Conservation (phyloP, 53 echinoderm and acorn worm species). For the Patiria pectinifera region DNA sequence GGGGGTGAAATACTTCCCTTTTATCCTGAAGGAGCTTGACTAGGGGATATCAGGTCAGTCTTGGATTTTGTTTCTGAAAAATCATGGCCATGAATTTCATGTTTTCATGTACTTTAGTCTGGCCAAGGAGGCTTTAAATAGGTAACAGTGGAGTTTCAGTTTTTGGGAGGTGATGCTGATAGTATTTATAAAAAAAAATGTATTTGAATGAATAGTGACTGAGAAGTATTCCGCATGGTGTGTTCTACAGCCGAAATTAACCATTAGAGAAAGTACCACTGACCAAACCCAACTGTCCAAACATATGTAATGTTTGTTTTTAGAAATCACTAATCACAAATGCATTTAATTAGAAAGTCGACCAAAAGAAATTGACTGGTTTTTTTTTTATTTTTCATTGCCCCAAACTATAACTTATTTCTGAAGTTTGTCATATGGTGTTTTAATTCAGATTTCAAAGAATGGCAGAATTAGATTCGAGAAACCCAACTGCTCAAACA, state of each 20-base stretch:
- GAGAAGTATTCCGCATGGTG: no score
- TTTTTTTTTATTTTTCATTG: no score
- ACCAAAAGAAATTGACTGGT: no score
- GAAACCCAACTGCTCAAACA: background rate
- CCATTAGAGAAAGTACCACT: no score
- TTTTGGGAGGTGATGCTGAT: conserved; percentile 69
- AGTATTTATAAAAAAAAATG: no score
- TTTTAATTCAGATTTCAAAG: no score
- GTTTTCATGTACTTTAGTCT: no score
- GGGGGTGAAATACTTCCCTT: conserved; percentile 76
- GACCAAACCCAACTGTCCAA: background rate
- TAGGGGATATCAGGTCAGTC: conserved; percentile 88
- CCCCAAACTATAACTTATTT: conserved; percentile 69
- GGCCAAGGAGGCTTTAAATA: no score
- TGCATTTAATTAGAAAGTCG: no score
- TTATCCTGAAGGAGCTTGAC: conserved; percentile 88
- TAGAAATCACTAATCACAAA: background rate
- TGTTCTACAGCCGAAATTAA: no score
- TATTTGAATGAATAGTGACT: no score
- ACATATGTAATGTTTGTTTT: background rate
- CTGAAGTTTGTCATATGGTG: background rate
- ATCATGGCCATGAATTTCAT: background rate
- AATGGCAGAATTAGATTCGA: no score
- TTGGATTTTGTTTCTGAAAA: background rate
- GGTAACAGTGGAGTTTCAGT: background rate